Conservation (phyloP, 2,797 vertebrate species). For the Molossus molossus region DNA sequence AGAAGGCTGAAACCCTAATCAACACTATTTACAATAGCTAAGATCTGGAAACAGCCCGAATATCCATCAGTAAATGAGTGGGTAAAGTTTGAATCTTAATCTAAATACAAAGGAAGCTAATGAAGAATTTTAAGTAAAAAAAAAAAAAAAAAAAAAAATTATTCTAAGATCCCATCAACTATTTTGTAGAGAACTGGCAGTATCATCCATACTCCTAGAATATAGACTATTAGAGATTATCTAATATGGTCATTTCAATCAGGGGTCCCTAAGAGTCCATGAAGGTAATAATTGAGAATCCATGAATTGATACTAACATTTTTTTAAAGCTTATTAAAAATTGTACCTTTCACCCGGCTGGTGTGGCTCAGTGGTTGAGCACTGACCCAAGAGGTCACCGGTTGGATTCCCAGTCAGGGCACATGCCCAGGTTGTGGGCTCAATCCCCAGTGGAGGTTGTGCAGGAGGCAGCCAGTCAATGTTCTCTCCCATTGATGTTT, state of each 20-base stretch:
- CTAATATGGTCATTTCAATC: conserved; percentile 21
- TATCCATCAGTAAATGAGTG: too few species aligned
- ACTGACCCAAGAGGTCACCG: too few species aligned
- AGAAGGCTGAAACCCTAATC: too few species aligned
- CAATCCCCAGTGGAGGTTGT: too few species aligned
- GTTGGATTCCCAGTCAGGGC: too few species aligned
- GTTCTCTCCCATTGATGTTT: too few species aligned
- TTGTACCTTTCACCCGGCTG: background rate
- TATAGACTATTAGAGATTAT: background rate
- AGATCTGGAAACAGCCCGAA: too few species aligned
- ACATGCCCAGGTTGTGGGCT: too few species aligned
- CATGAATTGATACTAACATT: conserved; percentile 2
- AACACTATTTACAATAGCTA: too few species aligned
- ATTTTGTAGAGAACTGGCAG: background rate
- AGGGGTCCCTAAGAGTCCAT: background rate
- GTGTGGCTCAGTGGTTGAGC: too few species aligned
- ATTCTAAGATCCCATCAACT: background rate
- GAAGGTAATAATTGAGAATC: background rate
- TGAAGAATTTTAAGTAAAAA: conserved; percentile 51
- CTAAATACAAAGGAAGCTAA: background rate
- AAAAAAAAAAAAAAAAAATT: conserved; percentile 60
- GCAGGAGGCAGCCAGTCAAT: too few species aligned
- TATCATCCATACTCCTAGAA: background rate
- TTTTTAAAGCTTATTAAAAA: conserved; percentile 17
- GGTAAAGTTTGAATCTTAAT: conserved; percentile 3